These are phyloP conservation scores for Siphamia tubifer DNA, from an alignment of 2,113 vertebrate genomes.

Conservation along the genomic window DNA sequence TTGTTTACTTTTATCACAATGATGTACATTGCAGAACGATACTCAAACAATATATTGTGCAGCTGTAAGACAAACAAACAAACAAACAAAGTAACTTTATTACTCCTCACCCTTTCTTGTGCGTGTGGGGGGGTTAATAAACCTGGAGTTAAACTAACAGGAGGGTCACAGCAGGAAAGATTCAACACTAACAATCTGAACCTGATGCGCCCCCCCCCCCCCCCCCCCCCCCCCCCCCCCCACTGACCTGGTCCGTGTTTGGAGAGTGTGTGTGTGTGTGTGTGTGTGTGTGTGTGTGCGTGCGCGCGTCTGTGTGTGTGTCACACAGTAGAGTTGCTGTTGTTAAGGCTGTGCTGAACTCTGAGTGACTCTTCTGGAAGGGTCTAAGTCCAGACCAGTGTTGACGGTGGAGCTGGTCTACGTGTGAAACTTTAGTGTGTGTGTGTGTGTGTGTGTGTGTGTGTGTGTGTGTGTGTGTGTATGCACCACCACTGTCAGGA, in stretches of 20 bases:
- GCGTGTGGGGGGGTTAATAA: no score
- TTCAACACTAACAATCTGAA: conserved; percentile 21
- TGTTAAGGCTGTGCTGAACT: conserved; percentile 66
- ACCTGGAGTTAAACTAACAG: no score
- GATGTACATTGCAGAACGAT: no score
- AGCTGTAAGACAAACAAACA: no score
- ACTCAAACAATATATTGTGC: no score
- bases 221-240: background rate
- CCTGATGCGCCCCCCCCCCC: conserved; percentile 5
- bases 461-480: background rate
- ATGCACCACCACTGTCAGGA: conserved; percentile 3
- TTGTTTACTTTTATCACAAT: no score
- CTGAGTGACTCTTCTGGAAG: conserved; percentile 47
- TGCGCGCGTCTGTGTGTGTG: conserved; percentile 38
- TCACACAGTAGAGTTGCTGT: conserved; percentile 42
- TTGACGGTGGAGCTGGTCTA: conserved; percentile 33
- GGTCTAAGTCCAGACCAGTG: conserved; percentile 37
- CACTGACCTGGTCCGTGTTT: conserved; percentile 29
- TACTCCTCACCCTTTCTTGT: no score
- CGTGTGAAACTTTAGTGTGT: conserved; percentile 26
- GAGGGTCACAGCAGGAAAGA: conserved; percentile 29
- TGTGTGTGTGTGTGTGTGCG: conserved; percentile 27
- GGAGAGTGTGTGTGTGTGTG: conserved; percentile 34
- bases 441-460: background rate
- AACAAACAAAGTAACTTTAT: no score